Percentiles rank a stretch among this genome's conserved stretches.
Conservation (phyloP, 1,140 invertebrate genomes). For the Pantala flavescens region DNA sequence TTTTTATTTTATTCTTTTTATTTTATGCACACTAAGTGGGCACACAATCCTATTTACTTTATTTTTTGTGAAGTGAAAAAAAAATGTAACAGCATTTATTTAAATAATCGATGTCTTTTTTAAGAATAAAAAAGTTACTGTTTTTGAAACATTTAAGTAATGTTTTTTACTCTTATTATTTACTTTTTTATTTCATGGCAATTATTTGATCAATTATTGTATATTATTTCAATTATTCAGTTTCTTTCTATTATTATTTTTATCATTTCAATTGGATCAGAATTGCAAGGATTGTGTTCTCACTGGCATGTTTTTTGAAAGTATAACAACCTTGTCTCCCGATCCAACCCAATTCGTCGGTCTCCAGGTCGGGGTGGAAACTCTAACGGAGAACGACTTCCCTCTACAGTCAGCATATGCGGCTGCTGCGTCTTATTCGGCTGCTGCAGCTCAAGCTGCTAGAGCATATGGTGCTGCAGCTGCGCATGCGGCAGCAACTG, state of each 20-base stretch:
- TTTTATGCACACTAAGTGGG: too few relatives aligned
- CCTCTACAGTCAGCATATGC: constrained; percentile 62
- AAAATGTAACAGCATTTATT: too few relatives aligned
- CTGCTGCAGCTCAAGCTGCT: constrained; percentile 50
- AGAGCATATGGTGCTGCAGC: constrained; percentile 56
- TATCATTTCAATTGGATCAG: background rate
- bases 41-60: too few relatives aligned
- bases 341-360: constrained; percentile 7
- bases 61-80: too few relatives aligned
- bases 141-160: too few relatives aligned
- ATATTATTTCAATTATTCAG: background rate
- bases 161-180: too few relatives aligned
- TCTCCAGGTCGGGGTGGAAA: constrained; percentile 6
- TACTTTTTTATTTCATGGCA: background rate
- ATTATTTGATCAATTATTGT: background rate
- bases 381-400: constrained; percentile 7
- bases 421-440: constrained; percentile 69
- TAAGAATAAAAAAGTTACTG: too few relatives aligned
- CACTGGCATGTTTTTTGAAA: background rate
- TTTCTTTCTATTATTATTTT: background rate
- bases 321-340: background rate
- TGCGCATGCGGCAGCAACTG: constrained; percentile 53
- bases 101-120: too few relatives aligned
- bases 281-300: background rate
- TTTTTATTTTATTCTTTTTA: too few relatives aligned